Evolutionary conservation across 2,797 vertebrate species (phyloP).

Genomic region (Nyctalus aviator): DNA sequence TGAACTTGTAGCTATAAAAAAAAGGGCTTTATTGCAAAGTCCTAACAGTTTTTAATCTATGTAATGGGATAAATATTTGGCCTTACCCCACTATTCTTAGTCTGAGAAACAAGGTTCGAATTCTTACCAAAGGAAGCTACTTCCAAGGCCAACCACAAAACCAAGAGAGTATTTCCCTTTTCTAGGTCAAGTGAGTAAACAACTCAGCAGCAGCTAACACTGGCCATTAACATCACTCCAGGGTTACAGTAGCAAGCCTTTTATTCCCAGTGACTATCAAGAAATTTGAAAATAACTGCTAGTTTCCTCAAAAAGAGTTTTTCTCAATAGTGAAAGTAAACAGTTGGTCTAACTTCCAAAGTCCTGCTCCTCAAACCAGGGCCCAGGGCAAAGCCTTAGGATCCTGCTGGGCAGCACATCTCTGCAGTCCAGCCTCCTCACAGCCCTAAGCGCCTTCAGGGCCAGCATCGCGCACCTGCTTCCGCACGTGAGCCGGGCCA

Average conservation of each 20-base stretch:
- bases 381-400: not conserved
- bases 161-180: not conserved
- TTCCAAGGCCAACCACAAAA: conserved; percentile 39
- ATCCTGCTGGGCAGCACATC: not conserved
- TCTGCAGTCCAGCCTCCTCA: not conserved
- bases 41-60: not conserved
- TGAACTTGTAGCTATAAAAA: conserved; percentile 3
- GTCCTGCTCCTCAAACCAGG: conserved; percentile 16
- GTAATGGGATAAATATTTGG: not conserved
- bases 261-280: conserved; percentile 49
- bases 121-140: conserved; percentile 26
- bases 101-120: conserved; percentile 25
- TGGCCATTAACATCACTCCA: conserved; percentile 45
- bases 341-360: not conserved
- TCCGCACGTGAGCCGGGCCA: not conserved
- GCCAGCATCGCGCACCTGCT: not conserved
- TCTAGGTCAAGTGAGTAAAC: not conserved
- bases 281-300: conserved; percentile 46
- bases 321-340: conserved; percentile 47
- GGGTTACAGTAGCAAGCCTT: conserved; percentile 54
- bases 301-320: not conserved
- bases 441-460: not conserved
- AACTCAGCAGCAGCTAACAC: conserved; percentile 26
- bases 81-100: not conserved
- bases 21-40: conserved; percentile 13